These are phyloP conservation scores for Asbolus verrucosus DNA, from an alignment of 1,140 invertebrate species.

Conservation along the genomic window DNA sequence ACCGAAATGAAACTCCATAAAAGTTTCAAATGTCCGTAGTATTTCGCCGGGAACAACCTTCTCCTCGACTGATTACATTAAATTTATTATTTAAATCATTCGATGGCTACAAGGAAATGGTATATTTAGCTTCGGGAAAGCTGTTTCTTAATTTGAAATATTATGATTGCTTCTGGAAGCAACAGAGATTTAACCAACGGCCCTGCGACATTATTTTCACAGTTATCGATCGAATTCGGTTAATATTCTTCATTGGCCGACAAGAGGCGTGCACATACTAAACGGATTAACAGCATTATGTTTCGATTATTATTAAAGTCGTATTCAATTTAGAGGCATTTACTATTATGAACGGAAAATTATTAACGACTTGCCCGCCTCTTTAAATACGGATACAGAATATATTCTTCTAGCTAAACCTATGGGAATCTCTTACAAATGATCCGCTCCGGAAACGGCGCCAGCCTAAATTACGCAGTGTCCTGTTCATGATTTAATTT, in stretches of 20 bases:
- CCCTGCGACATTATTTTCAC: background rate
- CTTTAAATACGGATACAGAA: too few relatives aligned
- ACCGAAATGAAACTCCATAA: slow-evolving; percentile 42
- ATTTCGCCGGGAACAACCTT: background rate
- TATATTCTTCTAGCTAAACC: too few relatives aligned
- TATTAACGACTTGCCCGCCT: too few relatives aligned
- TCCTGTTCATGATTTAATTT: too few relatives aligned
- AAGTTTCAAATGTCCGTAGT: slow-evolving; percentile 26
- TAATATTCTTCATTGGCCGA: background rate
- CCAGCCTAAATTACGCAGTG: too few relatives aligned
- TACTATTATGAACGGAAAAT: too few relatives aligned
- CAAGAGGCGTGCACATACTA: too few relatives aligned
- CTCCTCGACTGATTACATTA: slow-evolving; percentile 25
- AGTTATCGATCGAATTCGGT: background rate
- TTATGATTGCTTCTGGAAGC: background rate
- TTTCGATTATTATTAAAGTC: too few relatives aligned
- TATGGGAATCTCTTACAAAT: too few relatives aligned
- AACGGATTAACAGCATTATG: too few relatives aligned
- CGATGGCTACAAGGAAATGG: slow-evolving; percentile 5
- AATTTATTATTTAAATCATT: slow-evolving; percentile 31
- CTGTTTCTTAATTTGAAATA: background rate
- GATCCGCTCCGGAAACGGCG: too few relatives aligned
- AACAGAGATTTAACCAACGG: background rate
- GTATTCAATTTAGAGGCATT: too few relatives aligned
- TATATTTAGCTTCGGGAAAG: background rate